phyloP scores from a whole-genome alignment of 64 coral and sea anemone species.

The Anthopleura sola region DNA sequence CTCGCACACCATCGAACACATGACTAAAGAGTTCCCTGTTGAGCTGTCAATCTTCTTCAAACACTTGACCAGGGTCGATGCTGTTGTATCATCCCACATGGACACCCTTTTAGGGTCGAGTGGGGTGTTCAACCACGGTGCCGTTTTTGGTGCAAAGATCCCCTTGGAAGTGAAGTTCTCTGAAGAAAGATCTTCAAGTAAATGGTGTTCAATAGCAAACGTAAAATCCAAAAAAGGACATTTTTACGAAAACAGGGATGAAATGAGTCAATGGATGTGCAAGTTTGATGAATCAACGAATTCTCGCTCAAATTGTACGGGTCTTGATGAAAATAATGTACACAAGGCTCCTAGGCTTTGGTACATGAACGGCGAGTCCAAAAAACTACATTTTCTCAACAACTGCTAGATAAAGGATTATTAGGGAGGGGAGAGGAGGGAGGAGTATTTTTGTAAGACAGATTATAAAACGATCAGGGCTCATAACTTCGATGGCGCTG shows the following conservation, averaged over 20 bases:
- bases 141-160: constrained; percentile 8
- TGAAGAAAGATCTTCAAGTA: not conserved
- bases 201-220: constrained; percentile 7
- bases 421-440: no score
- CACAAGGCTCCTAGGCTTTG: not conserved
- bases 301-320: not conserved
- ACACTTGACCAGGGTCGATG: constrained; percentile 33
- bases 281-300: not conserved
- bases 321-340: not conserved
- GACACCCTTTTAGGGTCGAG: not conserved
- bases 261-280: constrained; percentile 7
- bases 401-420: not conserved
- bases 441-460: not conserved
- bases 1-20: not conserved
- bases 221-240: not conserved
- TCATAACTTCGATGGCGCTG: no score
- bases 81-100: constrained; percentile 29
- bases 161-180: constrained; percentile 13
- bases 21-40: constrained; percentile 38
- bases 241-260: not conserved
- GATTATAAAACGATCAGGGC: no score
- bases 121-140: constrained; percentile 5
- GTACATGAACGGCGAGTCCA: not conserved
- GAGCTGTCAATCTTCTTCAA: constrained; percentile 20
- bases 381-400: constrained; percentile 5